These are phyloP conservation scores for Eciton burchellii DNA, from an alignment of 1,140 invertebrate genomes.

Conservation along the genomic window DNA sequence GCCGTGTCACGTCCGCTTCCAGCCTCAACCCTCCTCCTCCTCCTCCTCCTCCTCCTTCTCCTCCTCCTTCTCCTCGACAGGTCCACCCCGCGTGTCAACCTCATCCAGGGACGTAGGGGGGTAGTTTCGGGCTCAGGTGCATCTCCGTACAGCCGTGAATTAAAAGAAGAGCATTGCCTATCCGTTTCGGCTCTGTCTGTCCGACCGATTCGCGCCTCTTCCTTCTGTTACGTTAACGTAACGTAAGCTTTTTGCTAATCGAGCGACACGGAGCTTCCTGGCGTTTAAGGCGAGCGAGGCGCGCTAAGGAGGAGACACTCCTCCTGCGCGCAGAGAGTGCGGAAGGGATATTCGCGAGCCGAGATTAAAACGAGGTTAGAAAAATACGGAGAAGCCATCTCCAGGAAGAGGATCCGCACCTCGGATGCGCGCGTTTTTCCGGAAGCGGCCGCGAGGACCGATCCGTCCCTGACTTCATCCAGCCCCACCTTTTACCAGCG, in stretches of 20 bases:
- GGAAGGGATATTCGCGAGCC: not conserved
- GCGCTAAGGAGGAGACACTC: not conserved
- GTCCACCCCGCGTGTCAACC: conserved; percentile 78
- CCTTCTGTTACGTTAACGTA: not conserved
- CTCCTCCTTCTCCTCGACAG: conserved; percentile 77
- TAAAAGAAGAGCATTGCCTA: not conserved
- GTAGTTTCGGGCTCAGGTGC: conserved; percentile 64
- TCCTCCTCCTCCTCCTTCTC: conserved; percentile 76
- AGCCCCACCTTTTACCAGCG: conserved; percentile 64
- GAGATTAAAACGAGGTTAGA: not conserved
- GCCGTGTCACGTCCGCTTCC: conserved; percentile 83
- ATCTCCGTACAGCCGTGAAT: conserved; percentile 36
- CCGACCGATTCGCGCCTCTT: not conserved
- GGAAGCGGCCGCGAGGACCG: conserved; percentile 36
- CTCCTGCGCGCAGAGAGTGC: no score
- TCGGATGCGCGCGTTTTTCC: conserved; percentile 44
- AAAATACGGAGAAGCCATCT: not conserved
- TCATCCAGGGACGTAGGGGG: conserved; percentile 73
- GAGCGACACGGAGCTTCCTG: not conserved
- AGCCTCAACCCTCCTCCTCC: conserved; percentile 79
- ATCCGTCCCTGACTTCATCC: conserved; percentile 56
- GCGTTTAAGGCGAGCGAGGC: not conserved
- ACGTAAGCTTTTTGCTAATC: not conserved
- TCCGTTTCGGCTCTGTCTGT: not conserved
- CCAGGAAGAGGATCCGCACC: not conserved